Percentiles rank a stretch among this genome's conserved stretches.
Evolutionary conservation across 2,113 vertebrate species (phyloP).

Genomic region (Paracanthobrama guichenoti): DNA sequence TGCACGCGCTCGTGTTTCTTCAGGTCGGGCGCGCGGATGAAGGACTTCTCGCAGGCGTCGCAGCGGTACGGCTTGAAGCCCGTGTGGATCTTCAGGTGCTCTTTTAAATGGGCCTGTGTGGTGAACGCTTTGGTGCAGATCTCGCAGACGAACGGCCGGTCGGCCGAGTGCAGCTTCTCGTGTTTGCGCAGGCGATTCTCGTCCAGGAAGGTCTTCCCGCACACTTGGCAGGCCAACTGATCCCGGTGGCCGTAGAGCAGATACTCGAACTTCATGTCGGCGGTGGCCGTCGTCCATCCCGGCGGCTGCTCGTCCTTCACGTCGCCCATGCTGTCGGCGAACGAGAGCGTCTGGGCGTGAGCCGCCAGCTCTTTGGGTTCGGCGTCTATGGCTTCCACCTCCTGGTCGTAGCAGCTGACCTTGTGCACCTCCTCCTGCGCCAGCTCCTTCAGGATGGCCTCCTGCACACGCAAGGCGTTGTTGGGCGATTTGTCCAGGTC

Average conservation of each 20-base stretch:
- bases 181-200: slow-evolving; percentile 92
- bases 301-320: slow-evolving; percentile 87
- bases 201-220: slow-evolving; percentile 89
- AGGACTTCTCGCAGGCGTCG: slow-evolving; percentile 95
- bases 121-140: slow-evolving; percentile 99
- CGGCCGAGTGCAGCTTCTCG: slow-evolving; percentile 93
- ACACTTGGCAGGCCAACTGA: slow-evolving; percentile 89
- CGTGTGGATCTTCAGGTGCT: slow-evolving; percentile 97
- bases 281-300: slow-evolving; percentile 82
- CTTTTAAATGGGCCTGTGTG: slow-evolving; percentile 95
- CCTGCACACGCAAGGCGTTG: slow-evolving; percentile 88
- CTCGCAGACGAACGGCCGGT: slow-evolving; percentile 94
- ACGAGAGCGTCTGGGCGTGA: slow-evolving; percentile 89
- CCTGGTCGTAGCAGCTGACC: slow-evolving; percentile 95
- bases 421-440: slow-evolving; percentile 96
- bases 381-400: slow-evolving; percentile 91
- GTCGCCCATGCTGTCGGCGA: slow-evolving; percentile 91
- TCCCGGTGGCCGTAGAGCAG: slow-evolving; percentile 95
- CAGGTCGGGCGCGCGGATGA: slow-evolving; percentile 93
- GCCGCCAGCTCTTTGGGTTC: slow-evolving; percentile 85
- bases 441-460: slow-evolving; percentile 94
- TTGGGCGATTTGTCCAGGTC: slow-evolving; percentile 86
- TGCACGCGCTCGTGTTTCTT: slow-evolving; percentile 97
- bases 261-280: slow-evolving; percentile 98
- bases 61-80: slow-evolving; percentile 98